phyloP scores from a whole-genome alignment of 2,888 invertebrate species.

The Polydrusus tereticollis region DNA sequence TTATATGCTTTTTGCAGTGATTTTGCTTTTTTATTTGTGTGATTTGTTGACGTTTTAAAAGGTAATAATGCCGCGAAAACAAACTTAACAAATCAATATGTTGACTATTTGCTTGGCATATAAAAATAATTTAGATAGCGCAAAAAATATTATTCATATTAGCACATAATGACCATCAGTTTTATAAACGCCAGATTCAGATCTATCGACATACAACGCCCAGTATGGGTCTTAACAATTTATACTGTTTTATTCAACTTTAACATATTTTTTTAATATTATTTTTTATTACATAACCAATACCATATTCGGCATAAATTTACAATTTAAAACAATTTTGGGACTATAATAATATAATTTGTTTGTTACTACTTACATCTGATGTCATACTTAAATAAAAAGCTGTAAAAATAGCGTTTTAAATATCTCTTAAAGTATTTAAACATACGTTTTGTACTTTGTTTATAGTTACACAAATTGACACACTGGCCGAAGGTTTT shows the following conservation, averaged over 20 bases:
- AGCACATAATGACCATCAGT: too few relatives aligned
- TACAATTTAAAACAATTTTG: background rate
- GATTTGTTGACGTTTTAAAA: background rate
- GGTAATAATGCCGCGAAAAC: too few relatives aligned
- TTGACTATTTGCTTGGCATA: background rate
- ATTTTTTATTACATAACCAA: too few relatives aligned
- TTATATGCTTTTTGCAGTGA: constrained; percentile 14
- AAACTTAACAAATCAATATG: background rate
- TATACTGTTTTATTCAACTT: too few relatives aligned
- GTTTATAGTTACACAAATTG: background rate
- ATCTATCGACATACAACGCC: too few relatives aligned
- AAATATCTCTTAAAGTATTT: background rate
- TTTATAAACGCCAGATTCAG: too few relatives aligned
- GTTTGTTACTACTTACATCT: background rate
- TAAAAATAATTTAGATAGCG: too few relatives aligned
- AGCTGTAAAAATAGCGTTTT: background rate
- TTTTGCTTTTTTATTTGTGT: constrained; percentile 14
- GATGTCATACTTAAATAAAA: background rate
- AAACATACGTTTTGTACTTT: background rate
- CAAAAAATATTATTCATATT: too few relatives aligned
- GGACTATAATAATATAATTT: too few relatives aligned
- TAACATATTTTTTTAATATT: too few relatives aligned
- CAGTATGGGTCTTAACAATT: too few relatives aligned
- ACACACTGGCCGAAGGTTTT: constrained; percentile 17
- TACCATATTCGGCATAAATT: too few relatives aligned